These are phyloP conservation scores for Danio jaintianensis DNA, from an alignment of 2,797 vertebrate species.

Conservation along the genomic window DNA sequence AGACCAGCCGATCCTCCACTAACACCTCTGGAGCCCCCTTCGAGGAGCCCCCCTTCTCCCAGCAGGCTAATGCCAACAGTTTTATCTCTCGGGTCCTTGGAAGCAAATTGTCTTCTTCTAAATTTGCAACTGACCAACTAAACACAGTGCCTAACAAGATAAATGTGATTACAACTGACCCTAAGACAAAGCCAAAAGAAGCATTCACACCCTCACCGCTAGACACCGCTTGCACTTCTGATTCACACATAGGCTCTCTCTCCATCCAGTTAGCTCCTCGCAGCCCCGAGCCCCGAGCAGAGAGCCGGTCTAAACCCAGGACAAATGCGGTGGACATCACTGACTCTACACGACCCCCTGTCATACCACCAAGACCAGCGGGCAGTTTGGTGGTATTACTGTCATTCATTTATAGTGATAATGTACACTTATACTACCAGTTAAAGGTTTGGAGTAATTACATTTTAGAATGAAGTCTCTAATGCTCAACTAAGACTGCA, in stretches of 20 bases:
- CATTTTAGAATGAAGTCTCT: neutral
- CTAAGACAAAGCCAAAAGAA: slow-evolving; percentile 50
- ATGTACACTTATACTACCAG: slow-evolving; percentile 27
- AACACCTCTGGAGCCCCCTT: slow-evolving; percentile 66
- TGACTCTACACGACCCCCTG: slow-evolving; percentile 65
- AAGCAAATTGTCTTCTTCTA: slow-evolving; percentile 87
- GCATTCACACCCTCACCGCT: slow-evolving; percentile 57
- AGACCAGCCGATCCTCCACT: slow-evolving; percentile 74
- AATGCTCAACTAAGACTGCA: neutral
- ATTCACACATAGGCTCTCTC: slow-evolving; percentile 82
- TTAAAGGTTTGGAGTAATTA: neutral
- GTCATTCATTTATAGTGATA: slow-evolving; percentile 34
- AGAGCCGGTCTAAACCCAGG: slow-evolving; percentile 50
- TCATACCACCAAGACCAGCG: slow-evolving; percentile 76
- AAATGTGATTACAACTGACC: slow-evolving; percentile 41
- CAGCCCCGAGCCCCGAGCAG: slow-evolving; percentile 74
- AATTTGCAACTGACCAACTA: slow-evolving; percentile 79
- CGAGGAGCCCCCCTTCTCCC: slow-evolving; percentile 51
- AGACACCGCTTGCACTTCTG: slow-evolving; percentile 63
- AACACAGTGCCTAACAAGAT: slow-evolving; percentile 49
- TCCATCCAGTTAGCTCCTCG: slow-evolving; percentile 82
- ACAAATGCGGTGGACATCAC: slow-evolving; percentile 71
- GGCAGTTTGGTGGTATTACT: slow-evolving; percentile 75
- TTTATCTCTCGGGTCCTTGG: slow-evolving; percentile 79
- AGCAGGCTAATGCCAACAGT: slow-evolving; percentile 55